Conservation (phyloP, 2,888 invertebrate species). For the Tenthredo notha region DNA sequence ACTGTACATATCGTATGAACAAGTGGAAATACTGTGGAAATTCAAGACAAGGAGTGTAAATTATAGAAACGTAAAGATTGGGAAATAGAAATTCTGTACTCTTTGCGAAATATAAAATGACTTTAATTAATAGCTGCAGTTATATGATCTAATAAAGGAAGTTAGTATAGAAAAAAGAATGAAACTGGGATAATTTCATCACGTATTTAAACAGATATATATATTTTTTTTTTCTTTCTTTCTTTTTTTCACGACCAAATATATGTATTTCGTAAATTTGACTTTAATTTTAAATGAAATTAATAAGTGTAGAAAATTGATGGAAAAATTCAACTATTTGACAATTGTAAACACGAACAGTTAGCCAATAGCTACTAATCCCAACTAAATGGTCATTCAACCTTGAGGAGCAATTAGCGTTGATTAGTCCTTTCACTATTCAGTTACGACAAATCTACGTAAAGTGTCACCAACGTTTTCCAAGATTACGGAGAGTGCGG, state of each 20-base stretch:
- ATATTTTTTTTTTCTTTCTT: not conserved
- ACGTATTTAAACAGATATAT: not conserved
- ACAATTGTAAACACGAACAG: constrained; percentile 19
- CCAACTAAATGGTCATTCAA: constrained; percentile 31
- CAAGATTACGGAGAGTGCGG: not conserved
- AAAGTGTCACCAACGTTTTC: constrained; percentile 18
- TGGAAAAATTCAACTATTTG: not conserved
- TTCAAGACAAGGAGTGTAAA: not conserved
- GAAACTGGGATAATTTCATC: not conserved
- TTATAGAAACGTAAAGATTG: constrained; percentile 37
- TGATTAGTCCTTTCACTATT: constrained; percentile 36
- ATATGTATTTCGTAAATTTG: not conserved
- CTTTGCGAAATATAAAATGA: constrained; percentile 27
- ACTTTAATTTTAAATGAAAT: not conserved
- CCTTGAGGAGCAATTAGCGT: constrained; percentile 42
- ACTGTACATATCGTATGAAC: not conserved
- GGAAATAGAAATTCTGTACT: not conserved
- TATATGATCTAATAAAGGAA: not conserved
- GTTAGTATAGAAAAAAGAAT: not conserved
- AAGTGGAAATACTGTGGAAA: not conserved
- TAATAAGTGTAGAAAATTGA: not conserved
- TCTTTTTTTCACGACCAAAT: too few species aligned
- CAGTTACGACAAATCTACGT: constrained; percentile 18
- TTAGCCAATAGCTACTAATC: constrained; percentile 7
- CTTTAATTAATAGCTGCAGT: constrained; percentile 9